Evolutionary conservation across 1,140 invertebrate species (phyloP).

Genomic region (Vanessa atalanta): DNA sequence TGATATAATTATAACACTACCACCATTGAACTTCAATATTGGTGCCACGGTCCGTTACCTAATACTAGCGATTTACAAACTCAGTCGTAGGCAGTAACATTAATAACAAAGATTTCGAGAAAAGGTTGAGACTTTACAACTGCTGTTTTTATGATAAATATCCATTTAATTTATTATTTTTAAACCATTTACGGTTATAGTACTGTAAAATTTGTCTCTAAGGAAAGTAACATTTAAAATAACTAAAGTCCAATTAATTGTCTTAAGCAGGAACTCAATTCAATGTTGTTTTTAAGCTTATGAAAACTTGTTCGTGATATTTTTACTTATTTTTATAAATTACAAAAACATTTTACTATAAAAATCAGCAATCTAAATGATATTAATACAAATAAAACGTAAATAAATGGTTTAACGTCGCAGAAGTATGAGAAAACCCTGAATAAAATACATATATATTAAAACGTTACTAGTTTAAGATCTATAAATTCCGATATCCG

Average conservation of each 20-base stretch:
- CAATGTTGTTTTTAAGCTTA: too few relatives aligned
- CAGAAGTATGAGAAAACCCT: too few relatives aligned
- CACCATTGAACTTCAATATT: conserved; percentile 45
- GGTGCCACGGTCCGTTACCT: conserved; percentile 40
- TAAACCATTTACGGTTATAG: neutral
- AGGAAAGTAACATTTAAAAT: neutral
- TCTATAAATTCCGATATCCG: neutral
- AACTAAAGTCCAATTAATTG: too few relatives aligned
- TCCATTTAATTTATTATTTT: neutral
- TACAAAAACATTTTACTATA: too few relatives aligned
- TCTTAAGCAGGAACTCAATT: too few relatives aligned
- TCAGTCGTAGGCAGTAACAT: neutral
- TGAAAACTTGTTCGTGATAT: too few relatives aligned
- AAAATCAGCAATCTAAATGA: too few relatives aligned
- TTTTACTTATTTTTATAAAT: too few relatives aligned
- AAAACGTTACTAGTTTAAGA: neutral
- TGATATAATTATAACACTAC: conserved; percentile 10
- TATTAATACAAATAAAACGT: too few relatives aligned
- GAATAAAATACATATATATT: too few relatives aligned
- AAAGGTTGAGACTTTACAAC: neutral
- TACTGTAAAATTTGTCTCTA: neutral
- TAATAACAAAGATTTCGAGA: neutral
- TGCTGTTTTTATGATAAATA: neutral
- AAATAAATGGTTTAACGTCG: too few relatives aligned
- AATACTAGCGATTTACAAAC: conserved; percentile 15